phyloP scores from a whole-genome alignment of 2,888 invertebrate species.

The Harpalus rubripes region DNA sequence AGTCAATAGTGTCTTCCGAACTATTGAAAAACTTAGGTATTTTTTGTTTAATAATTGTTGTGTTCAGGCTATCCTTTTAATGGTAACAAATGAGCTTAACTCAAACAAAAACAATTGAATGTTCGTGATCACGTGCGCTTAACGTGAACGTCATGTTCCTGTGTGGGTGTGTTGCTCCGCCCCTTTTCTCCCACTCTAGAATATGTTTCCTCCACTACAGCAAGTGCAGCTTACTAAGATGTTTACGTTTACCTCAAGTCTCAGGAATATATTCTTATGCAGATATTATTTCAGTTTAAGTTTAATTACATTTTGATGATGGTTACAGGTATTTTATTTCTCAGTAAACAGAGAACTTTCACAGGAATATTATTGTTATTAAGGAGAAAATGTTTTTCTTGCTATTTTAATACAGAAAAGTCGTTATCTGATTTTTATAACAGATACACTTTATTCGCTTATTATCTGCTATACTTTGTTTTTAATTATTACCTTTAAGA shows the following conservation, averaged over 20 bases:
- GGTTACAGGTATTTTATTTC: neutral
- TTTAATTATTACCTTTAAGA: too few species aligned
- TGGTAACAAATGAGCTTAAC: neutral
- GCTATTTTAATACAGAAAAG: too few species aligned
- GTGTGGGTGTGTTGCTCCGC: neutral
- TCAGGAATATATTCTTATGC: neutral
- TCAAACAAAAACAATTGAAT: neutral
- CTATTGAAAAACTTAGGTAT: too few species aligned
- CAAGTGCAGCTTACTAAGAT: too few species aligned
- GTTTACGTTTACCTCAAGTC: neutral
- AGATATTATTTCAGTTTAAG: neutral
- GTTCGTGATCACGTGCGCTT: neutral
- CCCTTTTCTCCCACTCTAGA: neutral
- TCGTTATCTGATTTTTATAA: too few species aligned
- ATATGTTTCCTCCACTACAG: too few species aligned
- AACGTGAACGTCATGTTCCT: neutral
- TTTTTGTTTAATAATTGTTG: neutral
- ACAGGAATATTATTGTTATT: conserved; percentile 17
- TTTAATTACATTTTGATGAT: neutral
- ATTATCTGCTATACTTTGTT: too few species aligned
- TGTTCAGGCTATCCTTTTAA: neutral
- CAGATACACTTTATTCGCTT: too few species aligned
- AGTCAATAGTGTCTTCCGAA: too few species aligned
- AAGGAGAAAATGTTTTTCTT: conserved; percentile 13
- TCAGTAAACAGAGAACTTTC: neutral